Conservation (phyloP, 2,113 vertebrate genomes). For the Diglossa brunneiventris region DNA sequence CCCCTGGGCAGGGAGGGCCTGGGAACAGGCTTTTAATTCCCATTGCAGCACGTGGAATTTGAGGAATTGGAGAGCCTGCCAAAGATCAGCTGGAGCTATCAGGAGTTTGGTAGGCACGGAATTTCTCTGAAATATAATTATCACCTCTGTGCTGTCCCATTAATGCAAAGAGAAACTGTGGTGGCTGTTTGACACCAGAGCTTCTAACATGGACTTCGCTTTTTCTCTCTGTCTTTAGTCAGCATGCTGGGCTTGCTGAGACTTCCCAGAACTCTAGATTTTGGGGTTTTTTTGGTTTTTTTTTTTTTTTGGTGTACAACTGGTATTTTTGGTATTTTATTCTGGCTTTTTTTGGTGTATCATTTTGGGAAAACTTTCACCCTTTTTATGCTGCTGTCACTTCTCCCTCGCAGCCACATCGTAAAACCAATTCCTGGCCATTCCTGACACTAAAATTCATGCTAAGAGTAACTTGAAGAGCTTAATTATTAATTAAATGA, state of each 20-base stretch:
- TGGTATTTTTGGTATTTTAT: neutral
- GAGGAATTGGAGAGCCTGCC: neutral
- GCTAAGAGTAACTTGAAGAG: neutral
- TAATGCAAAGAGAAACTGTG: neutral
- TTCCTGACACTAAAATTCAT: neutral
- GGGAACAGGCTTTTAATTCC: neutral
- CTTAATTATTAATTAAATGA: slow-evolving; percentile 4
- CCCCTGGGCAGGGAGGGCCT: neutral
- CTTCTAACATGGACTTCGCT: neutral
- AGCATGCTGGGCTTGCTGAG: neutral
- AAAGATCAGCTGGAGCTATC: neutral
- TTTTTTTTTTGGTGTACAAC: neutral
- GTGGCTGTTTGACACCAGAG: no score
- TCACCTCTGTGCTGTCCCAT: neutral
- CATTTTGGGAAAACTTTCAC: neutral
- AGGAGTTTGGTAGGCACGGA: neutral
- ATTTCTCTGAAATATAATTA: neutral
- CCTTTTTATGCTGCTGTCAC: neutral
- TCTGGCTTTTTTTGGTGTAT: neutral
- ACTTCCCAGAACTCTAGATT: neutral
- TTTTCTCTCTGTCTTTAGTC: neutral
- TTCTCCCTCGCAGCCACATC: fast-evolving
- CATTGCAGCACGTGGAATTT: neutral
- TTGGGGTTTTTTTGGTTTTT: neutral
- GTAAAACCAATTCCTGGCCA: neutral